Percentiles rank a stretch among this genome's conserved stretches.
phyloP scores from a whole-genome alignment of 2,797 vertebrate genomes.

The Naso thynnoides region DNA sequence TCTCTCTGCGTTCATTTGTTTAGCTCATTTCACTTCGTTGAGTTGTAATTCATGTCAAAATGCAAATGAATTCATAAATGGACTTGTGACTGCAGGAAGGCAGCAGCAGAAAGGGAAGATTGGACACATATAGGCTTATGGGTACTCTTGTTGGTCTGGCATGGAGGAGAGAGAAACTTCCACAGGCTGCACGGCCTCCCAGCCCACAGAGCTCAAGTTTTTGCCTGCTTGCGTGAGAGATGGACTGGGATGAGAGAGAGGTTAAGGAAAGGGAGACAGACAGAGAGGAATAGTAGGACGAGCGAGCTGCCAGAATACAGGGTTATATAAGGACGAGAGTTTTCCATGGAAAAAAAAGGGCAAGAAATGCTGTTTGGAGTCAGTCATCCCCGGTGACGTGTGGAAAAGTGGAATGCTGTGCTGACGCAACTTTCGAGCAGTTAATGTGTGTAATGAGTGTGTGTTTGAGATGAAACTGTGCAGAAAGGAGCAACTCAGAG shows the following conservation, averaged over 20 bases:
- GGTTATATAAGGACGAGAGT: slow-evolving; percentile 80
- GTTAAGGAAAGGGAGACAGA: slow-evolving; percentile 43
- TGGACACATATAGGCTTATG: slow-evolving; percentile 35
- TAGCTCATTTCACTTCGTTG: slow-evolving; percentile 30
- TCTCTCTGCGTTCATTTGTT: slow-evolving; percentile 45
- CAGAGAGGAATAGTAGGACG: slow-evolving; percentile 44
- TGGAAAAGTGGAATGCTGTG: slow-evolving; percentile 76
- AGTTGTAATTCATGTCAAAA: slow-evolving; percentile 32
- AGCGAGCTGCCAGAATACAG: slow-evolving; percentile 55
- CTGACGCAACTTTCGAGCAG: slow-evolving; percentile 76
- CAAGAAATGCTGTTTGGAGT: slow-evolving; percentile 74
- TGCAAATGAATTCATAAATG: slow-evolving; percentile 16
- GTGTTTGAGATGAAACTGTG: slow-evolving; percentile 45
- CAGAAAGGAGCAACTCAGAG: slow-evolving; percentile 15
- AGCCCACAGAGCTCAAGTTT: slow-evolving; percentile 21
- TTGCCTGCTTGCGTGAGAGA: slow-evolving; percentile 51
- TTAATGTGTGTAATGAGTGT: slow-evolving; percentile 41
- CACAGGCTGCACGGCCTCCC: slow-evolving; percentile 32
- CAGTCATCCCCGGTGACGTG: slow-evolving; percentile 68
- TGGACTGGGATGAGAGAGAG: slow-evolving; percentile 53
- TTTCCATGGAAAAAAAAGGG: slow-evolving; percentile 76
- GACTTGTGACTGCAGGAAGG: slow-evolving; percentile 9
- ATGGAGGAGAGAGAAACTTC: slow-evolving; percentile 43
- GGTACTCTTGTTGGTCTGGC: slow-evolving; percentile 37
- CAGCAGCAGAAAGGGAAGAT: slow-evolving; percentile 25